phyloP scores from a whole-genome alignment of 2,113 vertebrate genomes.

The Patagioenas fasciata region DNA sequence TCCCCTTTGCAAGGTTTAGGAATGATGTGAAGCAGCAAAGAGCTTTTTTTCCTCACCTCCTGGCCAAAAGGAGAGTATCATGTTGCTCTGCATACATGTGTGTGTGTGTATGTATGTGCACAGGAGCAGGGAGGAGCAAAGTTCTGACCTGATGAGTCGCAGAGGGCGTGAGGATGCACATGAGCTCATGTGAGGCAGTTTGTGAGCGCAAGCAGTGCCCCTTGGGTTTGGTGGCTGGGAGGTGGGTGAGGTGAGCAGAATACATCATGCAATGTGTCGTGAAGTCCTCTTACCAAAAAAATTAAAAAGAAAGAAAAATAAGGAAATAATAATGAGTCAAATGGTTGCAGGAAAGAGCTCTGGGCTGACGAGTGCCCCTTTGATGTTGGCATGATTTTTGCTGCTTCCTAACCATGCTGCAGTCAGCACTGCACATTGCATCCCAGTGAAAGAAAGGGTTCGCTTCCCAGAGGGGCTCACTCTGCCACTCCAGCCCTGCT shows the following conservation, averaged over 20 bases:
- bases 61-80: background rate
- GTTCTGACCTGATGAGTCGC: background rate
- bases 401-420: slow-evolving; percentile 47
- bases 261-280: background rate
- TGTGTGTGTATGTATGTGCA: background rate
- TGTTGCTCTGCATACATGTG: background rate
- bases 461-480: background rate
- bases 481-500: background rate
- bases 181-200: background rate
- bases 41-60: background rate
- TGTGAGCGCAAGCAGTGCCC: background rate
- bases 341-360: background rate
- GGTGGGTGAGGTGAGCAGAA: slow-evolving; percentile 39
- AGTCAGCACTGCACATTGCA: background rate
- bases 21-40: background rate
- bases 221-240: slow-evolving; percentile 39
- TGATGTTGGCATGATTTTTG: slow-evolving; percentile 16
- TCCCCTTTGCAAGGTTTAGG: background rate
- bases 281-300: background rate
- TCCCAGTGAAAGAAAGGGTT: background rate
- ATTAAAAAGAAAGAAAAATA: background rate
- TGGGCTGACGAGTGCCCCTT: slow-evolving; percentile 2
- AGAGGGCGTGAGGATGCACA: background rate
- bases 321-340: background rate
- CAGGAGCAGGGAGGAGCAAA: background rate